Conservation (phyloP, 2,888 invertebrate genomes). For the Holacanthella duospinosa region DNA sequence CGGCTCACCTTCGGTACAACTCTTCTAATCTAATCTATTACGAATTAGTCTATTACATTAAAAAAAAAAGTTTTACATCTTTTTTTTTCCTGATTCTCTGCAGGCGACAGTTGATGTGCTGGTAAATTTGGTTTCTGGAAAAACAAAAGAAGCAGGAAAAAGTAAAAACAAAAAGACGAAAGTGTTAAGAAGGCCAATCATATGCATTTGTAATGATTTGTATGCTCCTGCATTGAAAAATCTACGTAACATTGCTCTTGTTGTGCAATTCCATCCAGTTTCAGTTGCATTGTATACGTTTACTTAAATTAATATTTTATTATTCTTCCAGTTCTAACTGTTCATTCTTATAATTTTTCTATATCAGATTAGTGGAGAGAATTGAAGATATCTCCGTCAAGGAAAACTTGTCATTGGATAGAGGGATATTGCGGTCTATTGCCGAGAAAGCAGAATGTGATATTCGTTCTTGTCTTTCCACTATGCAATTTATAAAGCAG, state of each 20-base stretch:
- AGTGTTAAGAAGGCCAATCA: slow-evolving; percentile 71
- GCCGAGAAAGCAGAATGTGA: slow-evolving; percentile 79
- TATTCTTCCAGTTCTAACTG: not conserved
- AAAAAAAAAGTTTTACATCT: not conserved
- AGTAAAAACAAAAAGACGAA: slow-evolving; percentile 49
- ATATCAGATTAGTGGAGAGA: slow-evolving; percentile 48
- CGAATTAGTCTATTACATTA: not conserved
- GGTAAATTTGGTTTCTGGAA: slow-evolving; percentile 65
- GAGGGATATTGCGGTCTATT: slow-evolving; percentile 60
- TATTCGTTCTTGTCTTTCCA: slow-evolving; percentile 80
- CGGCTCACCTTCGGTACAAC: slow-evolving; percentile 65
- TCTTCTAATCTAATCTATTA: not conserved
- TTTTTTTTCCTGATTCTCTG: slow-evolving; percentile 21
- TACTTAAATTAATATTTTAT: not conserved
- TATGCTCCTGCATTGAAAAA: slow-evolving; percentile 77
- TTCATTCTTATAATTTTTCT: not conserved
- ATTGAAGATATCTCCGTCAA: slow-evolving; percentile 56
- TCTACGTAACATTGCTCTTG: slow-evolving; percentile 63
- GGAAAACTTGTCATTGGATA: slow-evolving; percentile 59
- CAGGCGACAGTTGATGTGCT: slow-evolving; percentile 73
- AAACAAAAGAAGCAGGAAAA: slow-evolving; percentile 40
- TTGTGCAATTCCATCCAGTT: slow-evolving; percentile 55
- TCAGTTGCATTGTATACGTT: slow-evolving; percentile 42
- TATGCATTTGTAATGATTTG: slow-evolving; percentile 94
- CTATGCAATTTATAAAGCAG: slow-evolving; percentile 62